These are phyloP conservation scores for Pelodiscus sinensis DNA, from an alignment of 2,113 vertebrate species.

Conservation along the genomic window DNA sequence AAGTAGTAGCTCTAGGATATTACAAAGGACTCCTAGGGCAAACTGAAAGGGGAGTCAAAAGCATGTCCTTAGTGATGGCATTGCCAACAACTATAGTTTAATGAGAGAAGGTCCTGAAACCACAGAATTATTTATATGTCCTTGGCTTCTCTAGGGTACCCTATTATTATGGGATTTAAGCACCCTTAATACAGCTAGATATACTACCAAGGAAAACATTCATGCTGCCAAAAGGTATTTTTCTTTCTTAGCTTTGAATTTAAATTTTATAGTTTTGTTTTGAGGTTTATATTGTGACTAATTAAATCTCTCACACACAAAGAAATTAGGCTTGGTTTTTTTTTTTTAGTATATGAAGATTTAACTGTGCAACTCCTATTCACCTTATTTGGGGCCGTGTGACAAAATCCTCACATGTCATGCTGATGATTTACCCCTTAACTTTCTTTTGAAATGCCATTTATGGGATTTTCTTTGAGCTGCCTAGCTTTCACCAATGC, in stretches of 20 bases:
- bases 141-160: not conserved
- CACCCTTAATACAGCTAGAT: constrained; percentile 19
- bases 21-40: not conserved
- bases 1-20: not conserved
- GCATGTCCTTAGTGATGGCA: not conserved
- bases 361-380: not conserved
- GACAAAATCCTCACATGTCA: not conserved
- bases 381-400: not conserved
- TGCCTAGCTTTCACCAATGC: not conserved
- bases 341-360: not conserved
- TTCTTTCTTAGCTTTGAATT: not conserved
- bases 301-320: not conserved
- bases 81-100: not conserved
- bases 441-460: not conserved
- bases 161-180: not conserved
- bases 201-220: constrained; percentile 14
- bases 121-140: constrained; percentile 3
- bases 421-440: not conserved
- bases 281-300: not conserved
- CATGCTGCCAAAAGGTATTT: not conserved
- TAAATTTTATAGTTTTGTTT: not conserved
- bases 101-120: not conserved
- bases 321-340: not conserved
- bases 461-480: not conserved
- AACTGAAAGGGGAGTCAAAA: not conserved